Evolutionary conservation across 2,888 invertebrate genomes (phyloP), one percentile per base, ranked within the genome.

Genomic region (Caenorhabditis becei): DNA sequence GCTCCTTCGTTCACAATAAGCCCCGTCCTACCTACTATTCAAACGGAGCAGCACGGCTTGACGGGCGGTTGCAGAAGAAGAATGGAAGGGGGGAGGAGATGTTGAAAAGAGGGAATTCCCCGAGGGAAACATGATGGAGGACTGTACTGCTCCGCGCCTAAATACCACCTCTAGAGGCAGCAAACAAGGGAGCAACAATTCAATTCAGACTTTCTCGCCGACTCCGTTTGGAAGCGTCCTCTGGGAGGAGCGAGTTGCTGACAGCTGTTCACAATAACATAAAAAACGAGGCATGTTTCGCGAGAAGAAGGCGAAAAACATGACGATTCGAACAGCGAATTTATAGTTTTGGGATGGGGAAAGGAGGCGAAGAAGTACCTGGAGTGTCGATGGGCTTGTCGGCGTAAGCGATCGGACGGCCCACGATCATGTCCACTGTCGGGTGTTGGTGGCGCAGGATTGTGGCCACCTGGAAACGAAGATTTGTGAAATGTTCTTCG

Each of bases 351-450:
- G 58, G 35, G 14, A 24, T 26, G 58, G 49, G 18, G 26, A 20
- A 16, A 23, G 11, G 23, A 5, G 10, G 75, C 10, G 14, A 14
- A 14, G 41, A 14, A 14, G 11, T 80, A 86, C 89, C 88, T 56
- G 82, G 71, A 47, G 86, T 86, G 67, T 86, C 88, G 28, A 85
- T 74, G n/a, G 87, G 86, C 78, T 86, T 80, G 59, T 87, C 83
- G 49, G 75, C 79, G 74, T 84, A 79, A 37, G 80, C 80, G 37
- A 89, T 89, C 20, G 90, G 89, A 44, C 90, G 77, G 14, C 87
- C 90, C 14, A 90, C 90, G 37, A 89, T 85, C 87, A 90, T 83
- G 61, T 90, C 88, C 20, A 90, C 88, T 10, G 79, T 65, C 24
- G 80, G 74, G 44, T 86, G 86, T 63, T 87, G 87, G 49, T 88